phyloP scores from a whole-genome alignment of 2,888 invertebrate genomes.

The Patella depressa region DNA sequence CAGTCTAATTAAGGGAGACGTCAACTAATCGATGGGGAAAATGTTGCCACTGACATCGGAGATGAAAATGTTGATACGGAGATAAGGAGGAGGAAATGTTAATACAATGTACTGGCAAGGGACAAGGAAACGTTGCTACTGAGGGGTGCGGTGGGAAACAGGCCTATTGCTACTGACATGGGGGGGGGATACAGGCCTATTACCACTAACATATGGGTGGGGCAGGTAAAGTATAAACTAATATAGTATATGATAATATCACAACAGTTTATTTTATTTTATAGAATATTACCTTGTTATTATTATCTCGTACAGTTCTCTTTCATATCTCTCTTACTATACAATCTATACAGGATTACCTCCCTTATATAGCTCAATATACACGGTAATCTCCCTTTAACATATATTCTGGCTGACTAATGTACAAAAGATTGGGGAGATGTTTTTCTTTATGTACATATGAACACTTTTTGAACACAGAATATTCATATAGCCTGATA shows the following conservation, averaged over 20 bases:
- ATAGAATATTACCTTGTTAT: constrained; percentile 27
- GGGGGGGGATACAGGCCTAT: too few species aligned
- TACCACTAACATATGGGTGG: too few species aligned
- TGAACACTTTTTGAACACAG: constrained; percentile 10
- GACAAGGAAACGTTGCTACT: too few species aligned
- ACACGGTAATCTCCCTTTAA: neutral
- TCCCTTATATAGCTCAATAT: constrained; percentile 1
- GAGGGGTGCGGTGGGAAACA: too few species aligned
- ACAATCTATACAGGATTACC: constrained; percentile 11
- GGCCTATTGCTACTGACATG: too few species aligned
- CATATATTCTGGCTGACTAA: constrained; percentile 1
- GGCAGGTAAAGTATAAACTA: too few species aligned
- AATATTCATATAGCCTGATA: neutral
- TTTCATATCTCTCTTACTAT: constrained; percentile 22
- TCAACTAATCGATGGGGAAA: too few species aligned
- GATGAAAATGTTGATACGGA: too few species aligned
- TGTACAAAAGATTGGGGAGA: neutral
- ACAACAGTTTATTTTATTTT: constrained; percentile 15
- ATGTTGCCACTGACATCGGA: too few species aligned
- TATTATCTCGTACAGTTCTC: constrained; percentile 20
- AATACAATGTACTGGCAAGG: too few species aligned
- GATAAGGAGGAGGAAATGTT: too few species aligned
- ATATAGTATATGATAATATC: neutral
- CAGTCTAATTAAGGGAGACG: too few species aligned
- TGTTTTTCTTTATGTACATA: neutral